Evolutionary conservation across 2,113 vertebrate species (phyloP).

Genomic region (Microcebus murinus): DNA sequence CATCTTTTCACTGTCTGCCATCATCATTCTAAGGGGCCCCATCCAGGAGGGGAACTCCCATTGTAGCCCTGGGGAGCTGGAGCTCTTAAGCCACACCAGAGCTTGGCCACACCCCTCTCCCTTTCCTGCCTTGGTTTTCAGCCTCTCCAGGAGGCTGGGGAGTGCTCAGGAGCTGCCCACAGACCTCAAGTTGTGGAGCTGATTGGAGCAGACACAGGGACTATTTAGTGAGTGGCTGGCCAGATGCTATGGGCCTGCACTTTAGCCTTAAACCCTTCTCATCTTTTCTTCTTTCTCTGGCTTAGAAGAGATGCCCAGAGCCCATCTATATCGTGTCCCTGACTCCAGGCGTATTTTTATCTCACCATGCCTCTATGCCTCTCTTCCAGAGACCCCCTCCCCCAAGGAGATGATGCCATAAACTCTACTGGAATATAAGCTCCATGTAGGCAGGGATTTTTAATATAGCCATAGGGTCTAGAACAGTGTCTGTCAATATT

Average conservation of each 20-base stretch:
- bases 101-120: not conserved
- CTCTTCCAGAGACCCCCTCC: not conserved
- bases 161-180: not conserved
- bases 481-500: not conserved
- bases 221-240: not conserved
- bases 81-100: not conserved
- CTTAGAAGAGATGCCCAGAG: not conserved
- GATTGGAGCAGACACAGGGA: not conserved
- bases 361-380: not conserved
- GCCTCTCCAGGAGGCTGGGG: not conserved
- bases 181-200: not conserved
- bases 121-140: accelerated
- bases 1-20: not conserved
- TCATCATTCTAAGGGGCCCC: not conserved
- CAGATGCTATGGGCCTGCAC: not conserved
- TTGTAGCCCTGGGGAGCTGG: not conserved
- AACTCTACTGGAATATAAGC: not conserved
- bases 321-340: not conserved
- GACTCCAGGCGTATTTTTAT: not conserved
- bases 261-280: not conserved
- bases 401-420: not conserved
- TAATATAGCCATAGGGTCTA: not conserved
- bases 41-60: not conserved
- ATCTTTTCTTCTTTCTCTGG: not conserved
- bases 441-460: not conserved